A percentile compares a stretch with the other conserved stretches of the same genome.
phyloP scores from a whole-genome alignment of 2,888 invertebrate genomes.

The Nephrotoma appendiculata region DNA sequence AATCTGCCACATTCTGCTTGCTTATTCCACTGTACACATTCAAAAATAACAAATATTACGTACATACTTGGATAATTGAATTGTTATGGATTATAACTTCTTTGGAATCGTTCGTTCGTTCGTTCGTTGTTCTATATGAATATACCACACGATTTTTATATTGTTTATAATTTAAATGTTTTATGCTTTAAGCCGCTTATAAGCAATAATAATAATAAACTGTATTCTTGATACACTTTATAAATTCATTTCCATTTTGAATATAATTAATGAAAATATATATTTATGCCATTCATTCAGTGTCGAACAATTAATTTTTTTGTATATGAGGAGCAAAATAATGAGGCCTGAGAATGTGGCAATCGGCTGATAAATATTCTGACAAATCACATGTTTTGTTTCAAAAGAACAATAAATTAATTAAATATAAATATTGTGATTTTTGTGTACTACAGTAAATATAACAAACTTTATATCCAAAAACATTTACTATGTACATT shows the following conservation, averaged over 20 bases:
- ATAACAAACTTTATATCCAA: background rate
- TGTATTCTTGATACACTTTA: background rate
- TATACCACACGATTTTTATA: background rate
- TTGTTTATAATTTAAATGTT: background rate
- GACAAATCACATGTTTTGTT: background rate
- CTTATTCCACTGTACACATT: background rate
- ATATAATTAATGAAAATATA: background rate
- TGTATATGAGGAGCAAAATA: background rate
- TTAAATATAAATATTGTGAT: background rate
- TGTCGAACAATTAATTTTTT: background rate
- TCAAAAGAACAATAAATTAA: background rate
- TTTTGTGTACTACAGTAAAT: background rate
- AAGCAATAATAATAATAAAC: background rate
- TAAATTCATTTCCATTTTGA: background rate
- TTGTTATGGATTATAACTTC: background rate
- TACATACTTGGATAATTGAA: background rate
- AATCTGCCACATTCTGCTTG: background rate
- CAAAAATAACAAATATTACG: background rate
- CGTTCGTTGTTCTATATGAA: too few relatives aligned
- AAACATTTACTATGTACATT: background rate
- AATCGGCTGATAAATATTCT: background rate
- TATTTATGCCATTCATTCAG: background rate
- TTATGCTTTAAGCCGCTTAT: background rate
- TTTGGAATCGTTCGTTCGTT: background rate
- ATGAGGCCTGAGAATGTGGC: background rate